These are phyloP conservation scores for Taxidea taxus DNA, from an alignment of 2,113 vertebrate genomes.

Conservation along the genomic window DNA sequence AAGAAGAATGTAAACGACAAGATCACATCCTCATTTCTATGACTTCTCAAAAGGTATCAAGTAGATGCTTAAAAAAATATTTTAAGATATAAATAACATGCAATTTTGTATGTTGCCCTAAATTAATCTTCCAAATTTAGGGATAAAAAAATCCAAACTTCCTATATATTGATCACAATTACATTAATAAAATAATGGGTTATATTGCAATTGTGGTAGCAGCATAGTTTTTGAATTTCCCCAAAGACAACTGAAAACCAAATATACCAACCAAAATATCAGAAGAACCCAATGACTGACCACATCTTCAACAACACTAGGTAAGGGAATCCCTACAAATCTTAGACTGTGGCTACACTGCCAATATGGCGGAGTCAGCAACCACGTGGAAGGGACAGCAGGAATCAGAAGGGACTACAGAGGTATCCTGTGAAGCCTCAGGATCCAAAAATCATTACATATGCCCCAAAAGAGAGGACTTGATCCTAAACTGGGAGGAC, in stretches of 20 bases:
- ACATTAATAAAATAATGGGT: not conserved
- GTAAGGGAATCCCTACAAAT: not conserved
- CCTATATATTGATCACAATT: not conserved
- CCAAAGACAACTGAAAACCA: not conserved
- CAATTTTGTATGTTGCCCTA: not conserved
- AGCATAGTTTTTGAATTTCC: not conserved
- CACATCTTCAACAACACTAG: not conserved
- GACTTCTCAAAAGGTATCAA: not conserved
- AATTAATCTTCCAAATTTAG: slow-evolving; percentile 24
- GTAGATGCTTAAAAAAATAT: not conserved
- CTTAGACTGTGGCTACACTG: not conserved
- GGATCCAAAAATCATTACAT: not conserved
- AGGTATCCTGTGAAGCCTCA: not conserved
- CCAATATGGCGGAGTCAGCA: not conserved
- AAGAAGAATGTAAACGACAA: slow-evolving; percentile 13
- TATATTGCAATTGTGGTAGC: not conserved
- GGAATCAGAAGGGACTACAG: not conserved
- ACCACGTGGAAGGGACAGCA: not conserved
- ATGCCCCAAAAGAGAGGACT: not conserved
- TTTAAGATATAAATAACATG: not conserved
- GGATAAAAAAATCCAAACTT: not conserved
- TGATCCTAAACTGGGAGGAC: not conserved
- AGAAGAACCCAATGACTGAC: not conserved
- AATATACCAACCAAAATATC: not conserved
- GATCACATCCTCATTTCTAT: slow-evolving; percentile 2